phyloP scores from a whole-genome alignment of 2,113 vertebrate species.

The Balaeniceps rex region DNA sequence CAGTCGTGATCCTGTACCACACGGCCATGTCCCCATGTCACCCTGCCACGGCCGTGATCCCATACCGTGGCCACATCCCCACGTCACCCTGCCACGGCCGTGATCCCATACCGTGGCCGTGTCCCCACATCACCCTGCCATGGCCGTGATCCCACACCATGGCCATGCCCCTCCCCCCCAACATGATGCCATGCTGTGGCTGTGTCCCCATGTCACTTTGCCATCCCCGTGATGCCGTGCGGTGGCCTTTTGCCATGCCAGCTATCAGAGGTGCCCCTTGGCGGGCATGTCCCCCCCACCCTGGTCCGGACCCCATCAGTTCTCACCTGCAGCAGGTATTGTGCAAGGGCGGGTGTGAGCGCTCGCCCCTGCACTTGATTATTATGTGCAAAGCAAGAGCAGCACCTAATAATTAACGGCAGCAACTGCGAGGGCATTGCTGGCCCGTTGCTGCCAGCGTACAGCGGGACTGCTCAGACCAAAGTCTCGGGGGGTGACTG shows the following conservation, averaged over 20 bases:
- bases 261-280: background rate
- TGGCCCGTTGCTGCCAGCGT: rapidly evolving
- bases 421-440: background rate
- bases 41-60: rapidly evolving
- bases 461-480: background rate
- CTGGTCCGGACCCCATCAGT: rapidly evolving
- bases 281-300: background rate
- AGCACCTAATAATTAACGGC: background rate
- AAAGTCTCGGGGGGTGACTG: rapidly evolving
- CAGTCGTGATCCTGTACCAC: background rate
- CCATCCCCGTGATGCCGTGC: rapidly evolving
- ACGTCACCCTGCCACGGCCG: rapidly evolving
- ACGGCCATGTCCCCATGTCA: background rate
- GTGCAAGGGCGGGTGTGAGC: background rate
- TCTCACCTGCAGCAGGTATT: background rate
- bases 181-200: background rate
- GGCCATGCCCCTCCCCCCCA: too few species aligned
- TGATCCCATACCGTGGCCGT: rapidly evolving
- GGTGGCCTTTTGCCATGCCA: background rate
- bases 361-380: background rate
- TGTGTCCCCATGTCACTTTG: background rate
- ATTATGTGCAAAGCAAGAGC: background rate
- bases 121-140: background rate
- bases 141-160: background rate
- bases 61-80: rapidly evolving